phyloP scores from a whole-genome alignment of 2,113 vertebrate genomes.

The Nannobrachium achirus region DNA sequence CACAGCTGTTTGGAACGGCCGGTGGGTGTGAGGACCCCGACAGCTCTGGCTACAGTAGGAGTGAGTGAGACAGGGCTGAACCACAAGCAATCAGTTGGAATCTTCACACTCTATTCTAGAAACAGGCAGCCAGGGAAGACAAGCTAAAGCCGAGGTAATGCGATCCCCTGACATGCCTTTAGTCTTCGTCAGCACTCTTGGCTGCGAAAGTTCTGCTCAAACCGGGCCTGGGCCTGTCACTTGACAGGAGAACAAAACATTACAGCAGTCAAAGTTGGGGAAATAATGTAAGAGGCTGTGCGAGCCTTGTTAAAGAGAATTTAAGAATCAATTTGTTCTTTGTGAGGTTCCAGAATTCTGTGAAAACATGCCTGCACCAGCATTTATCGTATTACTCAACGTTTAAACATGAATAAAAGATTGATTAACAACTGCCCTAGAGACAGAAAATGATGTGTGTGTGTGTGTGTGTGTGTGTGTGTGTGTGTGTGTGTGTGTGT shows the following conservation, averaged over 20 bases:
- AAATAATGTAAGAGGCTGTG: not conserved
- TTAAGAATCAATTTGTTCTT: too few species aligned
- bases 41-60: constrained; percentile 42
- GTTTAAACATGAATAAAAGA: not conserved
- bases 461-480: too few species aligned
- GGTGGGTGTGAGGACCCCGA: constrained; percentile 1
- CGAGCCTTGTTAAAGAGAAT: too few species aligned
- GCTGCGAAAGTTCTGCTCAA: not conserved
- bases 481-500: too few species aligned
- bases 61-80: too few species aligned
- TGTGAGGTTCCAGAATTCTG: too few species aligned
- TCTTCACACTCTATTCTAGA: not conserved
- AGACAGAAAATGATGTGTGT: too few species aligned
- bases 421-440: too few species aligned
- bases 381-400: not conserved
- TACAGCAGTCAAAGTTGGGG: not conserved
- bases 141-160: constrained; percentile 4
- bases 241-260: not conserved
- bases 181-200: not conserved
- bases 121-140: not conserved
- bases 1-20: too few species aligned
- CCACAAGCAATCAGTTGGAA: not conserved
- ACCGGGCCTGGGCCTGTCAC: not conserved
- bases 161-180: constrained; percentile 8
- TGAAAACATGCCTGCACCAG: too few species aligned